Percentiles rank a stretch among this genome's conserved stretches.
Evolutionary conservation across 2,888 invertebrate genomes (phyloP).

Genomic region (Dastarcus helophoroides): DNA sequence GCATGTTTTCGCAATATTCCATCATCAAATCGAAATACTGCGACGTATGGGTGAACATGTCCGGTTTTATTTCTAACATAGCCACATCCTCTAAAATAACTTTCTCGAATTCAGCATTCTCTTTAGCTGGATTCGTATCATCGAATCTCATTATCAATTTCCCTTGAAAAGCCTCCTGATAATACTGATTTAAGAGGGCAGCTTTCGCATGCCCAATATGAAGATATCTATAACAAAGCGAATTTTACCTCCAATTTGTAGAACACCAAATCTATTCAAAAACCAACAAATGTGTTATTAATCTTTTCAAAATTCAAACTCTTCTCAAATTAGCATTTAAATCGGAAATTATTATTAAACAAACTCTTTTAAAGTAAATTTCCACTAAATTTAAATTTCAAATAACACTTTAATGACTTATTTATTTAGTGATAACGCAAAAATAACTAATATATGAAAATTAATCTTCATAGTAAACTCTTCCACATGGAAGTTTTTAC

Average conservation of each 20-base stretch:
- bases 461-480: too few species aligned
- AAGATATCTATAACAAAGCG: constrained; percentile 51
- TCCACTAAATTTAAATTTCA: not conserved
- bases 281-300: too few species aligned
- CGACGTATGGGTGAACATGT: constrained; percentile 89
- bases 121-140: constrained; percentile 99
- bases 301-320: too few species aligned
- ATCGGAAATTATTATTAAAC: too few species aligned
- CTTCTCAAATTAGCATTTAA: too few species aligned
- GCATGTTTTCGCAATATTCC: constrained; percentile 73
- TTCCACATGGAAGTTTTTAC: constrained; percentile 18
- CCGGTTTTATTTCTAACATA: constrained; percentile 84
- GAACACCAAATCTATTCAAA: too few species aligned
- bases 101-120: constrained; percentile 93
- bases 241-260: too few species aligned
- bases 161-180: constrained; percentile 85
- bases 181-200: constrained; percentile 94
- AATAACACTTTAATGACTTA: too few species aligned
- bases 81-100: constrained; percentile 91
- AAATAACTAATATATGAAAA: too few species aligned
- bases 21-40: constrained; percentile 93
- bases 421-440: too few species aligned
- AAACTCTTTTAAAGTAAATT: too few species aligned
- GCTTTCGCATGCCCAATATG: constrained; percentile 99
- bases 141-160: constrained; percentile 97